Evolutionary conservation across 2,113 vertebrate genomes (phyloP), one percentile per base, ranked within the genome.

Genomic region (Halcyon malimbica): DNA sequence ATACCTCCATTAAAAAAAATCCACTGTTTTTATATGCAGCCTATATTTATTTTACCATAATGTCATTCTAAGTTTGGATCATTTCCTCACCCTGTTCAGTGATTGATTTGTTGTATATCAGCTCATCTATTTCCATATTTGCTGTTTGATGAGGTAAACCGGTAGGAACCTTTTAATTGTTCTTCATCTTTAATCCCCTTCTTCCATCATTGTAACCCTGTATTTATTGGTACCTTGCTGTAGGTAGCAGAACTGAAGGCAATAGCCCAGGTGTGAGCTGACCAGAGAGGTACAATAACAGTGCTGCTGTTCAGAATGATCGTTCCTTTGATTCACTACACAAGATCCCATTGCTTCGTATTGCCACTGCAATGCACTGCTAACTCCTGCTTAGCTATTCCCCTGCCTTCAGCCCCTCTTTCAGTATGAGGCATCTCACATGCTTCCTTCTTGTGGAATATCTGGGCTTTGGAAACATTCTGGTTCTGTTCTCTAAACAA

Each of bases 1-100:
- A 89, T 65, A 41, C 23, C 82, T 57, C n/a, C 29, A 69, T 65
- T 41, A 44, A 85, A 95, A 87, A 84, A 74, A 84, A 65, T 25
- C 31, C 5, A 20, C 11, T 63, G 7, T 37, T 93, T 95, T 82
- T 53, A 64, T 62, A 85, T 63, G 31, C 18, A 85, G 16, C 24
- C 31, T 85, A 10, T 90, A 90, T 62, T 95, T 93, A 74, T 78
- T 76, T 60, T 90, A 65, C 15, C 5, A 31, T 64, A 78, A 42
- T 71, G 10, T 44, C 17, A 54, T 33, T 64, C 83, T 79, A 62
- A 46, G 23, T 90, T 69, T 87, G 37, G n/a, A 76, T 85, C 26
- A 51, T 62, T 96, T 93, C 48, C 57, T 94, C 28, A 76, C 21
- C 9, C 13, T 62, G 4, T 39, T 94, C 93, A 21, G 33, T 48